These are phyloP conservation scores for Ormyrus pomaceus DNA, from an alignment of 2,888 invertebrate species.

Conservation along the genomic window DNA sequence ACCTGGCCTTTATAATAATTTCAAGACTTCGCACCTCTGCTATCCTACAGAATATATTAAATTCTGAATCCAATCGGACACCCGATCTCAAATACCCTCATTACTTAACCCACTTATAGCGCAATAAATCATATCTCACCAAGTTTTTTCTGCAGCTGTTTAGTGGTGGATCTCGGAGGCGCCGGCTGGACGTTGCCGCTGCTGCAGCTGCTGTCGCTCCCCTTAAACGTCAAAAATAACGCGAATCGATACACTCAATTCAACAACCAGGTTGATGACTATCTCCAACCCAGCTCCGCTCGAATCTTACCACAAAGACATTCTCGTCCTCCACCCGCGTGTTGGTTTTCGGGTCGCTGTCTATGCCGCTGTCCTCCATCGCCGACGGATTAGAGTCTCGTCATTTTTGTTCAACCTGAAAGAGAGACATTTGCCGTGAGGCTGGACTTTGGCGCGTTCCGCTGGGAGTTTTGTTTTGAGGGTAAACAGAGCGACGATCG, in stretches of 20 bases:
- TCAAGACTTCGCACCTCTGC: no score
- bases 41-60: no score
- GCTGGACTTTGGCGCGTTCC: no score
- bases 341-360: conserved; percentile 74
- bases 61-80: no score
- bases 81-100: no score
- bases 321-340: conserved; percentile 71
- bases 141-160: conserved; percentile 74
- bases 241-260: conserved; percentile 1
- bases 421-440: not conserved
- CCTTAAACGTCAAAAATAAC: conserved; percentile 63
- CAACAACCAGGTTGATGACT: no score
- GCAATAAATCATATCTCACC: conserved; percentile 62
- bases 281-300: no score
- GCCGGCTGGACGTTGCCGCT: conserved; percentile 67
- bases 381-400: not conserved
- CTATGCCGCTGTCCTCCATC: conserved; percentile 77
- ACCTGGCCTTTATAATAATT: no score
- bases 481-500: no score
- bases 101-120: no score
- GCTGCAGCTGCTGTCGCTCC: conserved; percentile 73
- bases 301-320: conserved; percentile 34
- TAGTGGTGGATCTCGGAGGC: conserved; percentile 69
- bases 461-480: no score
- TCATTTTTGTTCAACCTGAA: conserved; percentile 36